Percentiles rank a stretch among this genome's conserved stretches.
These are phyloP conservation scores for Ceyx melanurus DNA, from an alignment of 2,113 vertebrate genomes.

Conservation along the genomic window DNA sequence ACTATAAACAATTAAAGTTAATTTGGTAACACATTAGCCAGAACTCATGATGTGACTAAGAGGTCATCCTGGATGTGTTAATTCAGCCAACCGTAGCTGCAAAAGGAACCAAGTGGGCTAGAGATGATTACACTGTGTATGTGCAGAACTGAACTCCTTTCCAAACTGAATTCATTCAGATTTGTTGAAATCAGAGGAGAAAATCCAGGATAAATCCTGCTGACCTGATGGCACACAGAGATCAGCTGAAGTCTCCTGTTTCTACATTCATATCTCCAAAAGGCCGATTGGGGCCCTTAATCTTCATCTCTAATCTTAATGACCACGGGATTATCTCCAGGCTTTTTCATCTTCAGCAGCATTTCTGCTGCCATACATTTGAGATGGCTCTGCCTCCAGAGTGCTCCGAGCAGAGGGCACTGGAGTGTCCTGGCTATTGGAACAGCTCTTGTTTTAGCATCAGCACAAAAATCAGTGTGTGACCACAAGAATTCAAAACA, in stretches of 20 bases:
- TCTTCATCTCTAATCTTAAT: constrained; percentile 57
- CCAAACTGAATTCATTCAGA: constrained; percentile 18
- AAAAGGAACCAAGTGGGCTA: neutral
- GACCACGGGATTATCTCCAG: constrained; percentile 28
- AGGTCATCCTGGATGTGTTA: neutral
- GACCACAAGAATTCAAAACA: neutral
- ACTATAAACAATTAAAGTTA: neutral
- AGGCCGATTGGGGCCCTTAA: constrained; percentile 55
- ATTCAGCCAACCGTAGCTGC: neutral
- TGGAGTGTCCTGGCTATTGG: neutral
- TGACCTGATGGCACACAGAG: neutral
- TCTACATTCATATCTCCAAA: constrained; percentile 23
- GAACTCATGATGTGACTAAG: neutral
- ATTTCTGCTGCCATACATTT: neutral
- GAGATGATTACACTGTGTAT: neutral
- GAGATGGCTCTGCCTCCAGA: neutral
- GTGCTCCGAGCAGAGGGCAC: neutral
- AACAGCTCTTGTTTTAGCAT: neutral
- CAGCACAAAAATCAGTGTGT: neutral
- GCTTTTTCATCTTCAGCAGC: constrained; percentile 54
- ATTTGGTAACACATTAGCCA: neutral
- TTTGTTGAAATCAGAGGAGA: constrained; percentile 32
- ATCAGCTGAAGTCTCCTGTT: constrained; percentile 42
- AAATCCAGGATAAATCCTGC: constrained; percentile 46
- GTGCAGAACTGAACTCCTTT: neutral